These are phyloP conservation scores for Caerostris extrusa DNA, from an alignment of 1,140 invertebrate genomes.

Conservation along the genomic window DNA sequence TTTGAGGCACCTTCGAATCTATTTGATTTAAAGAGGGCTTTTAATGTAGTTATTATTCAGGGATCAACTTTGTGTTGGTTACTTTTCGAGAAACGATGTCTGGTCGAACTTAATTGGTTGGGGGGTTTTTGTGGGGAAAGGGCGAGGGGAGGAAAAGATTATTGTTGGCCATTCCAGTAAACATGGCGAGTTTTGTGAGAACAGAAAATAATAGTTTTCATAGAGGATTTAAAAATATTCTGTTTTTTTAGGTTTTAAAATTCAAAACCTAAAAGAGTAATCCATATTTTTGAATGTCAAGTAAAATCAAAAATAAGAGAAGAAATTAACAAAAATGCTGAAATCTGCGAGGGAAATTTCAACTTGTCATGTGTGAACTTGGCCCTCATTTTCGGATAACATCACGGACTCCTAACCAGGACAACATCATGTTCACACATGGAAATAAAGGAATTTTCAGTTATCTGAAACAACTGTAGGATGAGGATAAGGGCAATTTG, in stretches of 20 bases:
- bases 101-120: conserved; percentile 51
- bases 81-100: background rate
- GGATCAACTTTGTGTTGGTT: conserved; percentile 32
- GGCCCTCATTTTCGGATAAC: too few species aligned
- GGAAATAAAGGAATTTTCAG: too few species aligned
- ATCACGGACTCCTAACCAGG: too few species aligned
- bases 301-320: background rate
- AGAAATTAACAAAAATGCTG: background rate
- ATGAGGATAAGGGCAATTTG: too few species aligned
- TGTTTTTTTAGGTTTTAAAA: background rate
- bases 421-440: too few species aligned
- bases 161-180: background rate
- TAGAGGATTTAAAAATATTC: background rate
- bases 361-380: background rate
- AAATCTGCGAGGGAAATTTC: background rate
- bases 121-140: background rate
- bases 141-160: background rate
- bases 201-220: background rate
- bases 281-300: background rate
- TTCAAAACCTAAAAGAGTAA: background rate
- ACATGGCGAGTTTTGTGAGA: background rate
- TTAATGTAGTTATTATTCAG: conserved; percentile 66
- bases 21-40: conserved; percentile 60
- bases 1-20: conserved; percentile 19
- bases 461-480: too few species aligned